Evolutionary conservation across 2,888 invertebrate genomes (phyloP).

Genomic region (Watsonalla binaria): DNA sequence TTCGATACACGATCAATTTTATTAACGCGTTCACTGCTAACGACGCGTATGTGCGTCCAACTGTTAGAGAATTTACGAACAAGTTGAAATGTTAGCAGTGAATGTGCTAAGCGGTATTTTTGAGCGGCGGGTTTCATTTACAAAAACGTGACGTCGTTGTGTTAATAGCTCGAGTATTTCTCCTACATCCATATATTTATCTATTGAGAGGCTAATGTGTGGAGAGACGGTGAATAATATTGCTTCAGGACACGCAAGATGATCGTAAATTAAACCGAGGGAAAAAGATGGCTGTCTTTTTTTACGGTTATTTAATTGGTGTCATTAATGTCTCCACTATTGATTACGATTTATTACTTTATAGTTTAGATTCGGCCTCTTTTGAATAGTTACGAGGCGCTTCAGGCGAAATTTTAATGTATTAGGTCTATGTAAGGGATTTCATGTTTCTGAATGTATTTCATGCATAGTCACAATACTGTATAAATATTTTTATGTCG

Average conservation of each 20-base stretch:
- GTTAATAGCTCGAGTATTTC: slow-evolving; percentile 2
- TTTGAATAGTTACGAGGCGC: slow-evolving; percentile 3
- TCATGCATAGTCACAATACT: background rate
- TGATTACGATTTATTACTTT: slow-evolving; percentile 59
- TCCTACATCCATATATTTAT: slow-evolving; percentile 19
- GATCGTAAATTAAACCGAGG: slow-evolving; percentile 40
- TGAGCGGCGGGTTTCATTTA: background rate
- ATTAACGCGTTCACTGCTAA: too few species aligned
- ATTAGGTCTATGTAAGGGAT: slow-evolving; percentile 9
- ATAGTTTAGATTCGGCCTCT: slow-evolving; percentile 19
- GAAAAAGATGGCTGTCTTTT: slow-evolving; percentile 40
- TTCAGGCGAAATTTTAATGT: slow-evolving; percentile 1
- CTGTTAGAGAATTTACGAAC: too few species aligned
- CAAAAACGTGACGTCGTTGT: background rate
- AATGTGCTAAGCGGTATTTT: too few species aligned
- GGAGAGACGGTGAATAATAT: slow-evolving; percentile 24
- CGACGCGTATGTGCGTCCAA: too few species aligned
- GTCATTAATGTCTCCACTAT: slow-evolving; percentile 51
- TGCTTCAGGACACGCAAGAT: slow-evolving; percentile 38
- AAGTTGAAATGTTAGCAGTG: too few species aligned
- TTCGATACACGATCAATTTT: too few species aligned
- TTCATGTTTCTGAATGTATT: slow-evolving; percentile 12
- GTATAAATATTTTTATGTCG: background rate
- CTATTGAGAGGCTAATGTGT: slow-evolving; percentile 37
- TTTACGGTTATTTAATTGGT: slow-evolving; percentile 64